These are phyloP conservation scores for Saccostrea cuccullata DNA, from an alignment of 1,140 invertebrate species.

Conservation along the genomic window DNA sequence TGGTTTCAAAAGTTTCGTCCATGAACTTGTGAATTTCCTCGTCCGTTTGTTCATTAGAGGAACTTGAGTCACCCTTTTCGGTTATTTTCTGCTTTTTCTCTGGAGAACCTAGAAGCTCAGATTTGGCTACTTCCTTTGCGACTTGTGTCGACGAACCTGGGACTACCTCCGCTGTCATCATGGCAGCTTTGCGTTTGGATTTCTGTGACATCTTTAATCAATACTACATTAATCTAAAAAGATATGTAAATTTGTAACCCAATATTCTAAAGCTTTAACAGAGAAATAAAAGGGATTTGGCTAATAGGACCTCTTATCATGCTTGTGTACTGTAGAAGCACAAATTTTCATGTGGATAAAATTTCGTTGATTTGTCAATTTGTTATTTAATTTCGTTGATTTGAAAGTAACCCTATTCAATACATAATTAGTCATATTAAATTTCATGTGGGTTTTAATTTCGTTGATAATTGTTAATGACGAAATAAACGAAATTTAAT, in stretches of 20 bases:
- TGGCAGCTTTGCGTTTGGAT: constrained; percentile 66
- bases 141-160: constrained; percentile 66
- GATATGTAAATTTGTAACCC: neutral
- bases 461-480: too few relatives aligned
- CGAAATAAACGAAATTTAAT: too few relatives aligned
- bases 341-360: too few relatives aligned
- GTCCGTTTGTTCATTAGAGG: constrained; percentile 50
- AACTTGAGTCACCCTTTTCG: constrained; percentile 50
- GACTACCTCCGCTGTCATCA: constrained; percentile 71
- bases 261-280: neutral
- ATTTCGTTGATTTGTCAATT: too few relatives aligned
- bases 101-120: constrained; percentile 48
- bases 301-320: too few relatives aligned
- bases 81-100: constrained; percentile 64
- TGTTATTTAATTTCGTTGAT: too few relatives aligned
- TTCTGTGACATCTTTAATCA: constrained; percentile 54
- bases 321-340: too few relatives aligned
- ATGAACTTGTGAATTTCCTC: constrained; percentile 72
- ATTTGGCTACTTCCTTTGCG: constrained; percentile 57
- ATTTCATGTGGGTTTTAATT: too few relatives aligned
- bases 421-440: too few relatives aligned
- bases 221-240: constrained; percentile 28
- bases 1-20: constrained; percentile 73
- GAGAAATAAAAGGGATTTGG: too few relatives aligned
- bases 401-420: too few relatives aligned